Percentiles rank a stretch among this genome's conserved stretches.
These are phyloP conservation scores for Microplitis mediator DNA, from an alignment of 1,140 invertebrate genomes.

Conservation along the genomic window DNA sequence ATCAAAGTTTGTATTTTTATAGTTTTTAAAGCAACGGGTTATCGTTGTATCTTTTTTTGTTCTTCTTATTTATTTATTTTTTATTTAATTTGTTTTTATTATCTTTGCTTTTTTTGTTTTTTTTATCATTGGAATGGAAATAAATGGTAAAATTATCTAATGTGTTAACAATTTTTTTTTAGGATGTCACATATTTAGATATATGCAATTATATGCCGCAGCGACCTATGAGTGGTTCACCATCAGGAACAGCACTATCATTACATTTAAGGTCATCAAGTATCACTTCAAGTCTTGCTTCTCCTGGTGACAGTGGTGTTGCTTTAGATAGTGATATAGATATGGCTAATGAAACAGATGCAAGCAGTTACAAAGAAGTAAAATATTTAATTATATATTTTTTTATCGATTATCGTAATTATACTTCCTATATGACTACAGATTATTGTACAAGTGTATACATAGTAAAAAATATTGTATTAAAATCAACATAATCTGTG, in stretches of 20 bases:
- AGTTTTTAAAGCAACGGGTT: conserved; percentile 8
- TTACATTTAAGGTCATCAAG: conserved; percentile 56
- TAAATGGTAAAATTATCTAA: neutral
- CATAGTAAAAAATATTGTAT: too few species aligned
- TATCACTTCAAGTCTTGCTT: conserved; percentile 58
- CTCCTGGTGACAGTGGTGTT: conserved; percentile 59
- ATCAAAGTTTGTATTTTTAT: conserved; percentile 28
- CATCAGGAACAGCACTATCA: conserved; percentile 54
- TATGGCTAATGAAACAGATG: conserved; percentile 56
- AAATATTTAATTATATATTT: conserved; percentile 4
- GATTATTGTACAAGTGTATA: too few species aligned
- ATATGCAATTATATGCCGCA: conserved; percentile 62
- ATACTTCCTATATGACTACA: too few species aligned
- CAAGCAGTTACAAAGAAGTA: conserved; percentile 59
- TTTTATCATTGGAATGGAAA: neutral
- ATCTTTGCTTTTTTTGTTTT: neutral
- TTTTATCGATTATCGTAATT: neutral
- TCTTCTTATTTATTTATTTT: neutral
- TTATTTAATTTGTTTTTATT: neutral
- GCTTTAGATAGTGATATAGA: conserved; percentile 61
- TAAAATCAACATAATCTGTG: too few species aligned
- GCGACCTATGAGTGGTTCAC: conserved; percentile 60
- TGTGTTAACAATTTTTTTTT: conserved; percentile 15
- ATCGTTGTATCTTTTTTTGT: conserved; percentile 5
- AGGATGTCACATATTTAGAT: conserved; percentile 61